A percentile compares a stretch with the other conserved stretches of the same genome.
These are phyloP conservation scores for Diacarnus erythraeanus DNA, from an alignment of 37 sponge, comb jelly and placozoan genomes.

Conservation along the genomic window DNA sequence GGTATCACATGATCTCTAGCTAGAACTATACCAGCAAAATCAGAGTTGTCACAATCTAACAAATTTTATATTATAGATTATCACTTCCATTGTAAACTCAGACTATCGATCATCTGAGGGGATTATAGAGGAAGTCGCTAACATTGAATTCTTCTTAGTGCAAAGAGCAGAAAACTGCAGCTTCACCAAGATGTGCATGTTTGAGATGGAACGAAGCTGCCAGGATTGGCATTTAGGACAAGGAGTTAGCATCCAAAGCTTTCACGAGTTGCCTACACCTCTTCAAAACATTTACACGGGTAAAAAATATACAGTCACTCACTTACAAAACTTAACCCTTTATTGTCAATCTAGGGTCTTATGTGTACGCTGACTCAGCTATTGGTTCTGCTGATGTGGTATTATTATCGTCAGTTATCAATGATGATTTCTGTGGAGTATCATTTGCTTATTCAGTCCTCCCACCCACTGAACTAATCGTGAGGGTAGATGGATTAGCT, in stretches of 20 bases:
- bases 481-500: slow-evolving; percentile 19
- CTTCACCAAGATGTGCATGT: slow-evolving; percentile 6
- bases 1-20: slow-evolving; percentile 2
- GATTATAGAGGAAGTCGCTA: background rate
- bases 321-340: background rate
- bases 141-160: slow-evolving; percentile 16
- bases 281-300: background rate
- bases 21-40: too few species aligned
- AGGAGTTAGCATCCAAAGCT: background rate
- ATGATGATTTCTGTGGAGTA: slow-evolving; percentile 39
- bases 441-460: slow-evolving; percentile 15
- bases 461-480: background rate
- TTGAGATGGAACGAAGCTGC: slow-evolving; percentile 27
- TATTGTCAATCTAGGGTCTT: slow-evolving; percentile 4
- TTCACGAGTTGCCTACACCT: background rate
- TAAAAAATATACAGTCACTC: background rate
- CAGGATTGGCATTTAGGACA: background rate
- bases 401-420: slow-evolving; percentile 20
- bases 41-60: too few species aligned
- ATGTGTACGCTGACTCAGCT: background rate
- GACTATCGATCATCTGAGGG: background rate
- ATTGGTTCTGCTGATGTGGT: background rate
- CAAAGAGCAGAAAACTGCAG: slow-evolving; percentile 28
- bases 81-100: slow-evolving; percentile 2
- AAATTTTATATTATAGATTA: slow-evolving; percentile 2